Conservation (phyloP, 2,113 vertebrate species). For the Sturnus vulgaris region DNA sequence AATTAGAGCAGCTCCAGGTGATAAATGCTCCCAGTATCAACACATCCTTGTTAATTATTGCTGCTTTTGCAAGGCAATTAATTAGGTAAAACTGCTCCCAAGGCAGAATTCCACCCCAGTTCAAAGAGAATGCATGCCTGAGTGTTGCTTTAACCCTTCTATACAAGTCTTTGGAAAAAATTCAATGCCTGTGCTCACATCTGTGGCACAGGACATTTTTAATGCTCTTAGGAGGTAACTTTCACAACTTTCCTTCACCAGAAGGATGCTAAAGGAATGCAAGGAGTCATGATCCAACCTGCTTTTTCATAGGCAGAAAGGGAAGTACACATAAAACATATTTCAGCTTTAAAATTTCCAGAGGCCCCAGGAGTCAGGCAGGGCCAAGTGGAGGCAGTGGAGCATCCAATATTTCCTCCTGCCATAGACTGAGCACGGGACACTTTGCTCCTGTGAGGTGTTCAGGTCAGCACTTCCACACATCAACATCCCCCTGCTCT, state of each 20-base stretch:
- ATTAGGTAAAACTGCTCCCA: neutral
- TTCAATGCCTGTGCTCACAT: neutral
- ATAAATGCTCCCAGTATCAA: neutral
- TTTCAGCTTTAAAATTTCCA: neutral
- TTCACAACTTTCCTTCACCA: neutral
- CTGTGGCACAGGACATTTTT: neutral
- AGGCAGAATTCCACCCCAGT: neutral
- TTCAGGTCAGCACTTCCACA: neutral
- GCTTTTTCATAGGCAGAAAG: neutral
- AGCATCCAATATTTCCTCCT: neutral
- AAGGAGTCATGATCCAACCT: neutral
- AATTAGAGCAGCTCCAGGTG: neutral
- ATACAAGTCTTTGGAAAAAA: neutral
- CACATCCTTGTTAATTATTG: conserved; percentile 2
- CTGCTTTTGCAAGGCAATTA: neutral
- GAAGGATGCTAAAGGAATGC: neutral
- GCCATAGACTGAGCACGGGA: neutral
- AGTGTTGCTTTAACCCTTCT: neutral
- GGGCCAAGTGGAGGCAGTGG: neutral
- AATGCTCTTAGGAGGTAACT: neutral
- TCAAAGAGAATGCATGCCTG: neutral
- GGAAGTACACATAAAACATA: neutral
- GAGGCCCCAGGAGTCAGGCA: neutral
- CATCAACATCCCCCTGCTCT: fast-evolving
- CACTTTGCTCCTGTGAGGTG: neutral